Evolutionary conservation across 1,140 invertebrate genomes (phyloP), one percentile per base, ranked within the genome.

Genomic region (Apolygus lucorum): DNA sequence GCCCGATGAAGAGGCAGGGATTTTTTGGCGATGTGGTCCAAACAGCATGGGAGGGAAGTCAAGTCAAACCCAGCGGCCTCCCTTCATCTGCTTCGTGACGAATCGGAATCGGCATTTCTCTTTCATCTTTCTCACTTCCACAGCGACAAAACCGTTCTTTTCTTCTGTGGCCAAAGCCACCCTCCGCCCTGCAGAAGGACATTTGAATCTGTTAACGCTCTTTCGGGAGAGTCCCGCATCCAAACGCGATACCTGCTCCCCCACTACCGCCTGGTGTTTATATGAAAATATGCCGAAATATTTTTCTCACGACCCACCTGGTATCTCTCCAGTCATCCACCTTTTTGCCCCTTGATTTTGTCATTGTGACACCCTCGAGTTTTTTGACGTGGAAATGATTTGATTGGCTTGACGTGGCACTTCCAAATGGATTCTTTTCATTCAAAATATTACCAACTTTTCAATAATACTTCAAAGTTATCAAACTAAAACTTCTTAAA

Each of bases 251-350:
- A 42, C 34, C 54, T 59, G 54, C 54, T 21, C 2, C 54, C 54
- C 22, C 54, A 11, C 54, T 24, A 22, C 54, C 54, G 2, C 22
- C 4, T 59, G 13, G 22, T 59, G 54, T 59, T 59, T 59, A 59
- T 59, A 59, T 59, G 54, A 59, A 59, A 59, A 59, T 59, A 59
- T 59, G 54, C 54, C 54, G 54, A 59, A 59, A 59, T 59, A 59
- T 59, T 59, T 59, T 59, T 59, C 54, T 59, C 54, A 59, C 22
- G 54, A 21, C 11, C 11, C 54, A 59, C 54, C 54, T 59, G 54
- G 54, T 17, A 42, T n/a, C n/a, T n/a, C n/a, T n/a, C n/a, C n/a
- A n/a, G n/a, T n/a, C n/a, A n/a, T n/a, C n/a, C n/a, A n/a, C n/a
- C n/a, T n/a, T n/a, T n/a, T n/a, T n/a, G n/a, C n/a, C n/a, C n/a